Evolutionary conservation across 2,888 invertebrate species (phyloP).

Genomic region (Lissocephala sabroskyi): DNA sequence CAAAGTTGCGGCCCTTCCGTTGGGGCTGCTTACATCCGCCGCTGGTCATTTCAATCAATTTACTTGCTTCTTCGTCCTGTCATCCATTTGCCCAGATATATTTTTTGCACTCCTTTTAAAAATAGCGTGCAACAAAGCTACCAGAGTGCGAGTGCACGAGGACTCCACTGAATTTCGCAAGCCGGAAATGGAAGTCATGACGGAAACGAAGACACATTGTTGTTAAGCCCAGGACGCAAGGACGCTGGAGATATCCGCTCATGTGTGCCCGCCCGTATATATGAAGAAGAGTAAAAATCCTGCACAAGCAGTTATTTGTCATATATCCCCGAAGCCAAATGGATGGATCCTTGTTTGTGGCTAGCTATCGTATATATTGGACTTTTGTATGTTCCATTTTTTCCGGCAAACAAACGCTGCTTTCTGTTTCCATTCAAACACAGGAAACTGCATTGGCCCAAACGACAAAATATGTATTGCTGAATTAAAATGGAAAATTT

Average conservation of each 20-base stretch:
- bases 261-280: background rate
- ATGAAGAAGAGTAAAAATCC: conserved; percentile 12
- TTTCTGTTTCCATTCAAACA: no score
- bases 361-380: no score
- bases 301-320: conserved; percentile 48
- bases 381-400: no score
- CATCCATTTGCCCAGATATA: conserved; percentile 11
- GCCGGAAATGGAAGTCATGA: conserved; percentile 55
- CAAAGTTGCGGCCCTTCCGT: conserved; percentile 35
- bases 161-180: conserved; percentile 44
- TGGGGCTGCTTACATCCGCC: conserved; percentile 49
- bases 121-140: conserved; percentile 7
- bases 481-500: no score
- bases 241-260: background rate
- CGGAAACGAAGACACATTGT: conserved; percentile 61
- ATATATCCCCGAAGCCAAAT: conserved; percentile 38
- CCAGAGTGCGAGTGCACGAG: conserved; percentile 15
- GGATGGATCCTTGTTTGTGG: no score
- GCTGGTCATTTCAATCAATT: conserved; percentile 67
- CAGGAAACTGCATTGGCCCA: no score
- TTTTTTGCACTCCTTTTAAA: conserved; percentile 15
- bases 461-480: no score
- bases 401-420: no score
- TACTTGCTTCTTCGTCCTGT: conserved; percentile 21
- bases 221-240: conserved; percentile 21